phyloP scores from a whole-genome alignment of 2,797 vertebrate species.

The Epinephelus awoara region DNA sequence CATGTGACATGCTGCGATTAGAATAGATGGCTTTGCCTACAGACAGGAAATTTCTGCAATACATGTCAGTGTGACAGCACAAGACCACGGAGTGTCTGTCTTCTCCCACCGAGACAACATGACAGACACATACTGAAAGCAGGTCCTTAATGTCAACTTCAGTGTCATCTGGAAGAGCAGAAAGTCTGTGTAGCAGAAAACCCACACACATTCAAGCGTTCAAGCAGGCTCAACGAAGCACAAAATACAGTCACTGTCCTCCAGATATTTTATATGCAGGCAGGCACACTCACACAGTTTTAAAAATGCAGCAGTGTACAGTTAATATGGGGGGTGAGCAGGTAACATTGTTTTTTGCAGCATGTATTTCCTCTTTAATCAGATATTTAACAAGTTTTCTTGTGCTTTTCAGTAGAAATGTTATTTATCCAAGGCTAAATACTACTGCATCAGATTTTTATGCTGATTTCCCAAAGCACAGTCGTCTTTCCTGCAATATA shows the following conservation, averaged over 20 bases:
- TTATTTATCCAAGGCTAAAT: no score
- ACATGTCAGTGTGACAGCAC: conserved; percentile 45
- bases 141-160: conserved; percentile 49
- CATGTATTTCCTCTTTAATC: no score
- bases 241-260: background rate
- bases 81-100: conserved; percentile 18
- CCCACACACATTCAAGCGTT: background rate
- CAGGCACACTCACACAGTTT: background rate
- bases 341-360: background rate
- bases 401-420: no score
- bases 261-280: background rate
- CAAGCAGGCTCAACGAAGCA: background rate
- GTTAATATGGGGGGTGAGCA: background rate
- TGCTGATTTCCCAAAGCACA: no score
- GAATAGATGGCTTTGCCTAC: conserved; percentile 58
- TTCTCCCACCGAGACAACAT: conserved; percentile 18
- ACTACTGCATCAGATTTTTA: no score
- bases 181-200: background rate
- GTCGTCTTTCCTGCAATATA: no score
- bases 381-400: no score
- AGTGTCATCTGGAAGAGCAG: conserved; percentile 39
- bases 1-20: conserved; percentile 56
- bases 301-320: background rate
- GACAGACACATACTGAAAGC: conserved; percentile 45
- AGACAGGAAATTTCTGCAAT: conserved; percentile 37